These are phyloP conservation scores for Procambarus virginalis DNA, from an alignment of 1,140 invertebrate genomes.

Conservation along the genomic window DNA sequence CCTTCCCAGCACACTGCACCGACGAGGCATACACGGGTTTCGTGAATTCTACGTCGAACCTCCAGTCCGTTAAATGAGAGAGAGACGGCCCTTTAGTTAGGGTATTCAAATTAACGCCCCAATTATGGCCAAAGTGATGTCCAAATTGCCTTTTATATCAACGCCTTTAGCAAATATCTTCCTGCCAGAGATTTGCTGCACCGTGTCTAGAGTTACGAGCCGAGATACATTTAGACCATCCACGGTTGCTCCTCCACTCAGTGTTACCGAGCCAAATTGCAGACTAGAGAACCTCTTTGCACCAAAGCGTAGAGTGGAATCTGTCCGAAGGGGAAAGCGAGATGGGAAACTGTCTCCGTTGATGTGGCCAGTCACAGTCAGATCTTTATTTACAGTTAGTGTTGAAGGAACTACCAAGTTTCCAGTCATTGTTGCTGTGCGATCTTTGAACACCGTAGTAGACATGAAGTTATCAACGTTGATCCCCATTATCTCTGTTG, in stretches of 20 bases:
- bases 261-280: background rate
- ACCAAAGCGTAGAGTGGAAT: background rate
- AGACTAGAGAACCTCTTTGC: background rate
- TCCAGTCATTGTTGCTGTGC: constrained; percentile 7
- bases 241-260: constrained; percentile 1
- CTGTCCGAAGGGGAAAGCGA: constrained; percentile 14
- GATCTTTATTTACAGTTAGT: background rate
- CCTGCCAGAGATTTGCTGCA: background rate
- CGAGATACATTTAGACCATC: background rate
- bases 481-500: constrained; percentile 35
- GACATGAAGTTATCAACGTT: constrained; percentile 5
- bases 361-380: background rate
- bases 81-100: background rate
- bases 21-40: background rate
- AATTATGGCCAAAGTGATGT: constrained; percentile 35
- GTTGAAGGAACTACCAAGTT: background rate
- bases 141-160: constrained; percentile 42
- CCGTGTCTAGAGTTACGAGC: background rate
- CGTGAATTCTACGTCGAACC: constrained; percentile 25
- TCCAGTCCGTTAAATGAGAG: background rate
- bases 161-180: constrained; percentile 48
- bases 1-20: background rate
- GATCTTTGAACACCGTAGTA: constrained; percentile 17
- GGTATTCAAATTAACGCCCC: constrained; percentile 42
- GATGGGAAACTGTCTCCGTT: constrained; percentile 15